These are phyloP conservation scores for Trisateles emortualis DNA, from an alignment of 2,888 invertebrate genomes.

Conservation along the genomic window DNA sequence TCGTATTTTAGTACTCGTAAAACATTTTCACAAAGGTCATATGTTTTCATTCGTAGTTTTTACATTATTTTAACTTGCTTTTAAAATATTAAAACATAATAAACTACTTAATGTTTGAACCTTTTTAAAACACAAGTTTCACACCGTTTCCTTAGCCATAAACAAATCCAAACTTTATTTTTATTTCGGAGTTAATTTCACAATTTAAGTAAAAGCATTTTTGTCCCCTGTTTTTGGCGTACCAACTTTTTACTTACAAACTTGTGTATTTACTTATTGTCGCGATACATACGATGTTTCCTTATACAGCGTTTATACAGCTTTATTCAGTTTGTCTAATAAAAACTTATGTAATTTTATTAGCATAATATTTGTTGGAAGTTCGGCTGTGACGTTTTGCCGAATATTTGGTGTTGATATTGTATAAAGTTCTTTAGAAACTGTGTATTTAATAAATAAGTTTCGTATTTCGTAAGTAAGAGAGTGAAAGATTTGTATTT, in stretches of 20 bases:
- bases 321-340: constrained; percentile 45
- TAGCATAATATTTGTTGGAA: constrained; percentile 40
- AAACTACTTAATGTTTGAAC: not conserved
- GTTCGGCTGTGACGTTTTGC: constrained; percentile 20
- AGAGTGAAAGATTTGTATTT: not conserved
- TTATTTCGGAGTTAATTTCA: constrained; percentile 29
- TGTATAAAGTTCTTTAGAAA: constrained; percentile 9
- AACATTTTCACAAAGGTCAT: not conserved
- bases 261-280: constrained; percentile 30
- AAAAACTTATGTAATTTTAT: constrained; percentile 49
- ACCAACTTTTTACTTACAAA: constrained; percentile 41
- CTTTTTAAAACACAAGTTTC: constrained; percentile 1
- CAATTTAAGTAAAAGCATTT: constrained; percentile 21
- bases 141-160: not conserved
- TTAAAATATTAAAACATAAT: not conserved
- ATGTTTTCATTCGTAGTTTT: not conserved
- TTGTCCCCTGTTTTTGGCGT: constrained; percentile 8
- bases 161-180: constrained; percentile 26
- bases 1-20: too few relatives aligned
- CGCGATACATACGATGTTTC: constrained; percentile 11
- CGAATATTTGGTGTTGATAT: constrained; percentile 32
- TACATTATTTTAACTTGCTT: not conserved
- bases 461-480: not conserved
- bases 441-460: constrained; percentile 4
- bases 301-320: constrained; percentile 11